phyloP scores from a whole-genome alignment of 1,140 invertebrate genomes.

The Aphelenchoides besseyi region DNA sequence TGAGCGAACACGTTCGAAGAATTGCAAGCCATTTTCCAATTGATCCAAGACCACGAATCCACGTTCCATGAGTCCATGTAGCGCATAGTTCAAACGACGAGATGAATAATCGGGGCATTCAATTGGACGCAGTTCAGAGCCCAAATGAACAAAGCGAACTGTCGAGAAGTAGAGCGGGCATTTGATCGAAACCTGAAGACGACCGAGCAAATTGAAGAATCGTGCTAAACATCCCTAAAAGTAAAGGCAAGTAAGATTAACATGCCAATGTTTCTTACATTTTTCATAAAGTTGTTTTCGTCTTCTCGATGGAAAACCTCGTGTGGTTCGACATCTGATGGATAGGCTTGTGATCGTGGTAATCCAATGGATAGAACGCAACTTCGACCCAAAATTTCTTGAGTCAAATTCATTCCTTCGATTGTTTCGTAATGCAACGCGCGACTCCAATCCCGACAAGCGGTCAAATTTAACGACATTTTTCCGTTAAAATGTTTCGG shows the following conservation, averaged over 20 bases:
- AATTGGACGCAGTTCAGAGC: neutral
- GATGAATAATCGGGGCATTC: neutral
- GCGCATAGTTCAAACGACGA: slow-evolving; percentile 8
- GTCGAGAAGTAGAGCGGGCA: neutral
- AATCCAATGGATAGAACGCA: slow-evolving; percentile 8
- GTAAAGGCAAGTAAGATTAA: neutral
- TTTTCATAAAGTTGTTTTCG: neutral
- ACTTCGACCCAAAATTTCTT: neutral
- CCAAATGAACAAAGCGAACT: neutral
- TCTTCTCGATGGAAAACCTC: neutral
- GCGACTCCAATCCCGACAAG: slow-evolving; percentile 14
- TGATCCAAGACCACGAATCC: slow-evolving; percentile 10
- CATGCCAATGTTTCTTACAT: neutral
- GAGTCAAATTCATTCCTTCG: neutral
- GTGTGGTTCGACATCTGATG: neutral
- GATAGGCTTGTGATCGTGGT: neutral
- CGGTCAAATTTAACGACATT: slow-evolving; percentile 2
- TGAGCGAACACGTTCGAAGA: slow-evolving; percentile 1
- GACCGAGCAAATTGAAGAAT: neutral
- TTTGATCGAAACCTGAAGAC: neutral
- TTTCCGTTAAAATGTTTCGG: neutral
- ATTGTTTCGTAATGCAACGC: neutral
- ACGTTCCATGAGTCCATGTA: slow-evolving; percentile 6
- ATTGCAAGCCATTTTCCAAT: neutral
- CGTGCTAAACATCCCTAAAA: neutral